Percentiles rank a stretch among this genome's conserved stretches.
phyloP scores from a whole-genome alignment of 37 sponge, comb jelly and placozoan species.

The Mnemiopsis leidyi region DNA sequence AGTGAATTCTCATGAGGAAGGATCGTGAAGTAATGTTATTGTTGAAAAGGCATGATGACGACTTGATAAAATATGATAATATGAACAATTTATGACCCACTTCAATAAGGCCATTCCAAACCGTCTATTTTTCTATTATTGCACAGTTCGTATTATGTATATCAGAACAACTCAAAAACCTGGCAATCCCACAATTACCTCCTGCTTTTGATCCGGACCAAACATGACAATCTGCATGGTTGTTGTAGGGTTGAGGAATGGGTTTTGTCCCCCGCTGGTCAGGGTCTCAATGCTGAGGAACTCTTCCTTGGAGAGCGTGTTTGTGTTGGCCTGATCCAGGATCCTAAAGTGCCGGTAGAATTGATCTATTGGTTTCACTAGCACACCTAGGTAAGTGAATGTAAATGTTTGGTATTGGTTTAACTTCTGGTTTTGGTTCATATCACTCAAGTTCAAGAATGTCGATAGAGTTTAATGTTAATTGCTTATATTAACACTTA shows the following conservation, averaged over 20 bases:
- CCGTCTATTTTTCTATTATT: no score
- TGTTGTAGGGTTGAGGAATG: background rate
- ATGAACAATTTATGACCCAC: no score
- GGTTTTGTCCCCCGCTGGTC: background rate
- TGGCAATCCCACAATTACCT: conserved; percentile 30
- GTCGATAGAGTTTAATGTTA: background rate
- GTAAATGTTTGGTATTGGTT: no score
- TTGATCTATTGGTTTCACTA: conserved; percentile 52
- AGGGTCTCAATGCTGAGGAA: conserved; percentile 14
- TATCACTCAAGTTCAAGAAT: background rate
- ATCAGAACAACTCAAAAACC: no score
- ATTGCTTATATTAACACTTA: background rate
- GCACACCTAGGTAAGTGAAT: conserved; percentile 20
- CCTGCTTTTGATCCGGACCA: conserved; percentile 9
- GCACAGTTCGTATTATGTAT: no score
- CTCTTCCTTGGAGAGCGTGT: conserved; percentile 51
- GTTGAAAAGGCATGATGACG: no score
- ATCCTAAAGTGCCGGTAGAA: conserved; percentile 48
- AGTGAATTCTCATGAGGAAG: no score
- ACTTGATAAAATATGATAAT: no score
- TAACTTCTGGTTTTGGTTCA: background rate
- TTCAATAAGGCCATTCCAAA: no score
- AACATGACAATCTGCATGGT: background rate
- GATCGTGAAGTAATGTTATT: no score
- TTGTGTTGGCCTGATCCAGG: conserved; percentile 25